Percentiles rank a stretch among this genome's conserved stretches.
These are phyloP conservation scores for Corythornis vintsioides DNA, from an alignment of 2,113 vertebrate species.

Conservation along the genomic window DNA sequence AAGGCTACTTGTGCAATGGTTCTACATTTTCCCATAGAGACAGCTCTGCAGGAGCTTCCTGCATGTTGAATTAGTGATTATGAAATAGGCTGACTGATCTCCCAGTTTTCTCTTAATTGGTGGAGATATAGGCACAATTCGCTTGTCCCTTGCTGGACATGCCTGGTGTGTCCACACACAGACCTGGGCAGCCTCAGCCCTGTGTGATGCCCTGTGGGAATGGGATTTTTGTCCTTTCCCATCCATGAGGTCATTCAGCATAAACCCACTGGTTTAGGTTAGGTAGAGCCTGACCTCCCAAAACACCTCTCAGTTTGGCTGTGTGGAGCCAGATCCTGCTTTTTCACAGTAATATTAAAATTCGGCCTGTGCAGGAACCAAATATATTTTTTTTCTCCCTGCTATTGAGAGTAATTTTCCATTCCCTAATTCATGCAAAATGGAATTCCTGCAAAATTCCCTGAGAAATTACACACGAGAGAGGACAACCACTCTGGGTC, in stretches of 20 bases:
- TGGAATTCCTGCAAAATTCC: neutral
- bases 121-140: neutral
- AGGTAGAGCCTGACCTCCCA: neutral
- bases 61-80: neutral
- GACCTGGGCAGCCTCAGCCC: neutral
- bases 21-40: constrained; percentile 27
- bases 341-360: neutral
- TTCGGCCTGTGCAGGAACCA: neutral
- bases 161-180: rapidly evolving
- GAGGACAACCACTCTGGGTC: neutral
- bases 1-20: constrained; percentile 13
- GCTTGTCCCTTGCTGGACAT: neutral
- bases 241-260: neutral
- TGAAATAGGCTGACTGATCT: neutral
- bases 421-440: neutral
- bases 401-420: neutral
- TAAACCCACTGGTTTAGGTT: neutral
- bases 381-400: rapidly evolving
- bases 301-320: neutral
- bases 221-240: neutral
- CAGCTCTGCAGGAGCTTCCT: constrained; percentile 21
- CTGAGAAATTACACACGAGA: neutral
- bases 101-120: neutral
- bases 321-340: neutral
- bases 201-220: rapidly evolving